Conservation (phyloP, 2,888 invertebrate species). For the Melieria omissa region DNA sequence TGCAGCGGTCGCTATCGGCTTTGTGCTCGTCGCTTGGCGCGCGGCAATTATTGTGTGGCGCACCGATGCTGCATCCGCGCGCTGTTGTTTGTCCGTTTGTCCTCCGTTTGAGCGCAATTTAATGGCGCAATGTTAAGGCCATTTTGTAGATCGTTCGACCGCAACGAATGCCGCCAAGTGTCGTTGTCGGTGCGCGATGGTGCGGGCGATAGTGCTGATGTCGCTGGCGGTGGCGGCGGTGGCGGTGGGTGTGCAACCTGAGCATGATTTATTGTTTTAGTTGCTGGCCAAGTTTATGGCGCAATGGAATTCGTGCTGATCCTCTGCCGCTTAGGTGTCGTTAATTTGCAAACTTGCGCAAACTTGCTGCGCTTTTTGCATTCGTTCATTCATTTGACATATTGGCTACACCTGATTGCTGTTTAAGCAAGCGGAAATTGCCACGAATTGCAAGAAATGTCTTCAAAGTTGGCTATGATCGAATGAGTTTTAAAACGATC, state of each 20-base stretch:
- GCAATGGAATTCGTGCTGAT: constrained; percentile 49
- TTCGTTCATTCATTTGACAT: not conserved
- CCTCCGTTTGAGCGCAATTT: constrained; percentile 46
- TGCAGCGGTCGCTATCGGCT: not conserved
- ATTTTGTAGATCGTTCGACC: constrained; percentile 41
- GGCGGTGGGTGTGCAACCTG: constrained; percentile 51
- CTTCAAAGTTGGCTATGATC: no score
- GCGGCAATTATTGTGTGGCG: not conserved
- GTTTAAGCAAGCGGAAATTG: constrained; percentile 34
- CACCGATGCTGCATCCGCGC: not conserved
- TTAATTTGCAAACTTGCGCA: constrained; percentile 30
- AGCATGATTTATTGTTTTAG: constrained; percentile 58
- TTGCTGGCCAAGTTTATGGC: constrained; percentile 16
- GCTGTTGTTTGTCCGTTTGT: not conserved
- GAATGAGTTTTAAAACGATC: not conserved
- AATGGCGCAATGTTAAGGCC: constrained; percentile 48
- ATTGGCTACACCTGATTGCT: constrained; percentile 53
- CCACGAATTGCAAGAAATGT: constrained; percentile 25
- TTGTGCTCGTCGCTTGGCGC: not conserved
- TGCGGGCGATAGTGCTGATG: constrained; percentile 11
- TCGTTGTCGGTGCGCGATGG: constrained; percentile 11
- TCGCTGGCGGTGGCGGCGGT: constrained; percentile 11
- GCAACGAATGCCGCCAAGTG: constrained; percentile 31
- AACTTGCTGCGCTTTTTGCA: constrained; percentile 46
- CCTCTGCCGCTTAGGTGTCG: constrained; percentile 35